Conservation (phyloP, 2,797 vertebrate genomes). For the Melanotaenia boesemani region DNA sequence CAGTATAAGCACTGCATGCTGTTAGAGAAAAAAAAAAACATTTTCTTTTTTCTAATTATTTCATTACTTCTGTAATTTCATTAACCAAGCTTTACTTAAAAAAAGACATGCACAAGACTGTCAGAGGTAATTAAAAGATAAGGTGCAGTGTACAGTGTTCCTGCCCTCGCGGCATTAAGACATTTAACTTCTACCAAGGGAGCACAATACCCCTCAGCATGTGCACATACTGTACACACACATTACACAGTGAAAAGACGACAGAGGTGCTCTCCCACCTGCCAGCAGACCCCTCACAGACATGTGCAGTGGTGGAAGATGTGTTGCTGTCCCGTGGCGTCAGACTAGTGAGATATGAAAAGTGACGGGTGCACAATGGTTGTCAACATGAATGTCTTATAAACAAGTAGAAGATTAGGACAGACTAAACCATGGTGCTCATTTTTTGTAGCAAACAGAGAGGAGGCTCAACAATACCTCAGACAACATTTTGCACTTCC, state of each 20-base stretch:
- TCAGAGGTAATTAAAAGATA: conserved; percentile 87
- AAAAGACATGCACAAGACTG: conserved; percentile 57
- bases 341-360: conserved; percentile 73
- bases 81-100: conserved; percentile 78
- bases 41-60: conserved; percentile 74
- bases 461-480: conserved; percentile 41
- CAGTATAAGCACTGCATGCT: conserved; percentile 18
- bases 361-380: conserved; percentile 76
- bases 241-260: conserved; percentile 35
- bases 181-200: conserved; percentile 59
- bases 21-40: conserved; percentile 16
- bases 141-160: conserved; percentile 70
- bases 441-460: conserved; percentile 44
- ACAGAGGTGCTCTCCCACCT: conserved; percentile 69
- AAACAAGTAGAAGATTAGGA: conserved; percentile 71
- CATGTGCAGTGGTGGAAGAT: conserved; percentile 69
- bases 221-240: conserved; percentile 15
- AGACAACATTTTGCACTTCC: conserved; percentile 56
- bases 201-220: conserved; percentile 48
- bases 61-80: conserved; percentile 81
- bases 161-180: conserved; percentile 64
- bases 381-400: conserved; percentile 76
- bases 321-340: conserved; percentile 56
- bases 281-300: conserved; percentile 60
- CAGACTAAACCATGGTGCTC: conserved; percentile 48